Conservation (phyloP, 2,888 invertebrate genomes). For the Pristionchus fissidentatus region DNA sequence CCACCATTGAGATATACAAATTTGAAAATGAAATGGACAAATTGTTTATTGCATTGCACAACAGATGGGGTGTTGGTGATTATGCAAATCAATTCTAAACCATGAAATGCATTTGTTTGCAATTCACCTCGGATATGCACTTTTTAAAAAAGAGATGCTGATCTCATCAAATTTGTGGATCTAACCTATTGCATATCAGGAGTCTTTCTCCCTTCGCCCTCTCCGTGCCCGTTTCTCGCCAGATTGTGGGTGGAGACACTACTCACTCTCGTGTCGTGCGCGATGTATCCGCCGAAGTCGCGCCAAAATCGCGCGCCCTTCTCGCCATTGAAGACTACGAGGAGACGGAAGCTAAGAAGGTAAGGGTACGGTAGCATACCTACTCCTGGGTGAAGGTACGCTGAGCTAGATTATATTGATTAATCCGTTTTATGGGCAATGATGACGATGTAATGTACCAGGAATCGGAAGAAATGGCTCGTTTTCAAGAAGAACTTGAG, state of each 20-base stretch:
- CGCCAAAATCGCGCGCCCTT: constrained; percentile 39
- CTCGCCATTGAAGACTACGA: constrained; percentile 48
- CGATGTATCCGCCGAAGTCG: not conserved
- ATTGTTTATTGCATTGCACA: no score
- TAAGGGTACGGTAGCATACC: not conserved
- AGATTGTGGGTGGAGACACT: not conserved
- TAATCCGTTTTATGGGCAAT: no score
- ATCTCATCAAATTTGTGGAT: not conserved
- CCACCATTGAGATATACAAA: no score
- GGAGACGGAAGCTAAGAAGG: not conserved
- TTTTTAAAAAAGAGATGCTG: no score
- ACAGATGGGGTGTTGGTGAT: no score
- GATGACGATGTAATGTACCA: not conserved
- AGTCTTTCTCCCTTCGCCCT: constrained; percentile 33
- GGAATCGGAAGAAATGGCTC: not conserved
- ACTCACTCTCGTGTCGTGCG: constrained; percentile 25
- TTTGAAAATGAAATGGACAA: no score
- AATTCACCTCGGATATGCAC: no score
- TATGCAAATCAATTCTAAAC: no score
- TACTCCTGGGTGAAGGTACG: not conserved
- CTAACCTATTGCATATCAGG: not conserved
- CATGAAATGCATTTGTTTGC: no score
- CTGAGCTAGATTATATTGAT: no score
- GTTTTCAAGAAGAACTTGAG: not conserved
- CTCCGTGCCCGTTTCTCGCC: constrained; percentile 19